These are phyloP conservation scores for Neomonachus schauinslandi DNA, from an alignment of 2,113 vertebrate genomes.

Conservation along the genomic window DNA sequence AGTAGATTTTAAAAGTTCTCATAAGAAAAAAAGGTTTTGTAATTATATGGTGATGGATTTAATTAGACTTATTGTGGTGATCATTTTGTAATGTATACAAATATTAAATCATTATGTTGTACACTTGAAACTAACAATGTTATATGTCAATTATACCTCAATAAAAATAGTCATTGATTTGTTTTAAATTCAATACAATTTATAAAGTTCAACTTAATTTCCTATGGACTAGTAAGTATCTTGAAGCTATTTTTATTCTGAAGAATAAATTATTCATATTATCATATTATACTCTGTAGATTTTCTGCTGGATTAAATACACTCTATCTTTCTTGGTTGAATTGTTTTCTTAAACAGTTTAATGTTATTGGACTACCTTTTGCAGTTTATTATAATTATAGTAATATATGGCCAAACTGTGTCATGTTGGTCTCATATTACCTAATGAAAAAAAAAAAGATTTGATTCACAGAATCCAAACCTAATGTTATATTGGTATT, in stretches of 20 bases:
- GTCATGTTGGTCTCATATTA: neutral
- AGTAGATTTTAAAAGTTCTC: neutral
- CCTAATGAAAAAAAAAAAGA: neutral
- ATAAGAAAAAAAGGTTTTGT: neutral
- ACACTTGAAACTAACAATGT: neutral
- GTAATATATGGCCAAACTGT: neutral
- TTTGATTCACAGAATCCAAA: neutral
- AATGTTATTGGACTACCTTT: neutral
- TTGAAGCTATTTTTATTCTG: conserved; percentile 10
- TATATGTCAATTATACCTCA: neutral
- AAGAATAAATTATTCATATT: neutral
- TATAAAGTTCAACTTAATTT: neutral
- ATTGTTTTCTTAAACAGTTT: neutral
- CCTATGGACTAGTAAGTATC: neutral
- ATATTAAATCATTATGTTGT: neutral
- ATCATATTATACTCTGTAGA: neutral
- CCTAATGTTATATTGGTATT: neutral
- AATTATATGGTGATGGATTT: neutral
- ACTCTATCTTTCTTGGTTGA: neutral
- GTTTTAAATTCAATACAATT: neutral
- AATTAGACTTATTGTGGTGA: neutral
- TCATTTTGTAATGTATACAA: neutral
- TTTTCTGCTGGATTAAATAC: conserved; percentile 26
- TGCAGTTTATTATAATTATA: neutral
- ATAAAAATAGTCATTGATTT: neutral